Evolutionary conservation across 1,140 invertebrate genomes (phyloP).

Genomic region (Drosophila saltans): DNA sequence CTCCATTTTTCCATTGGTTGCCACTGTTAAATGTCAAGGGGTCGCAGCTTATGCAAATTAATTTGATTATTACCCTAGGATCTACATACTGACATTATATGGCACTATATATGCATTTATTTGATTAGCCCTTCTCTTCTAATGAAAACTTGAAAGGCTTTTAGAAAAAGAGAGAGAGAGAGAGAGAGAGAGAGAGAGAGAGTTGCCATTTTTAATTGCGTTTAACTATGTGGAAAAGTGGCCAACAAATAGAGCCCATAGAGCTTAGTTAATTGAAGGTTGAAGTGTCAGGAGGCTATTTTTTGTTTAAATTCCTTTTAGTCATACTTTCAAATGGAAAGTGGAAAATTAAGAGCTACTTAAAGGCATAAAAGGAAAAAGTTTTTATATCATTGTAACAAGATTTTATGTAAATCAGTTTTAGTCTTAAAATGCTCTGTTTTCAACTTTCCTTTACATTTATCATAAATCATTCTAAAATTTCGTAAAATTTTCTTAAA

Average conservation of each 20-base stretch:
- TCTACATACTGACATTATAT: constrained; percentile 32
- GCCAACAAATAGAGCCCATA: not conserved
- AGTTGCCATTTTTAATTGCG: constrained; percentile 58
- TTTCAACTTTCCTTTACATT: no score
- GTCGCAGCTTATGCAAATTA: constrained; percentile 66
- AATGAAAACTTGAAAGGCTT: constrained; percentile 48
- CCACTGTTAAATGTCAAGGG: constrained; percentile 51
- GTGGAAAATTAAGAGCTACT: no score
- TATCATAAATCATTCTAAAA: no score
- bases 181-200: constrained; percentile 20
- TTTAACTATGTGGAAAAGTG: constrained; percentile 14
- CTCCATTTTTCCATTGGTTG: not conserved
- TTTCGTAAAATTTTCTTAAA: no score
- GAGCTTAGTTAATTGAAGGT: not conserved
- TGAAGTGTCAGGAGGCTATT: constrained; percentile 1
- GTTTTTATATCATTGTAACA: no score
- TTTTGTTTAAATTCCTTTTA: no score
- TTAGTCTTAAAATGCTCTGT: no score
- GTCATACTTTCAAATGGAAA: no score
- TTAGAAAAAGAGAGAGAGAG: constrained; percentile 18
- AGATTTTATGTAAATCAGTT: no score
- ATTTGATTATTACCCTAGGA: constrained; percentile 64
- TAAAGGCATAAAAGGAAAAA: no score
- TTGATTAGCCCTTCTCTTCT: constrained; percentile 43
- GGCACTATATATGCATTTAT: constrained; percentile 49